Conservation (phyloP, 2,113 vertebrate genomes). For the Mystacornis crossleyi region DNA sequence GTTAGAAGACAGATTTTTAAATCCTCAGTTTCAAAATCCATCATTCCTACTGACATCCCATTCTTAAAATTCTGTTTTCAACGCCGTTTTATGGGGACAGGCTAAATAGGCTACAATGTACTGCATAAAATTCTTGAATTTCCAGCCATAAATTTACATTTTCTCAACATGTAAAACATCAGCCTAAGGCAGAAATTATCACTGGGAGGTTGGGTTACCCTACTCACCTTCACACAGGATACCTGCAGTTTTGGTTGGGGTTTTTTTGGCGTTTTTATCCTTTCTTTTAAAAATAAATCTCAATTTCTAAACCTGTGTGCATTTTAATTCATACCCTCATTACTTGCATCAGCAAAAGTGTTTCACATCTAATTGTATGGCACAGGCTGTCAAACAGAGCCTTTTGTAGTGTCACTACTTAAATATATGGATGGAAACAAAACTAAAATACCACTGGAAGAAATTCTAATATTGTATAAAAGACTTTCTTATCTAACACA, state of each 20-base stretch:
- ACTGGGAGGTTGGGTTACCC: neutral
- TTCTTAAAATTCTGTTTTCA: neutral
- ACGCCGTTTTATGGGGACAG: neutral
- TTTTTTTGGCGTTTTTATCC: neutral
- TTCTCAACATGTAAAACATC: neutral
- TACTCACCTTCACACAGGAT: neutral
- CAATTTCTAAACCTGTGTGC: neutral
- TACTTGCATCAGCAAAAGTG: neutral
- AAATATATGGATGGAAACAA: neutral
- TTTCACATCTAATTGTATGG: neutral
- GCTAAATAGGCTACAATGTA: neutral
- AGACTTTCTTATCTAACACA: constrained; percentile 6
- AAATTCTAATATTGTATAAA: constrained; percentile 4
- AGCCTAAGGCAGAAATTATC: neutral
- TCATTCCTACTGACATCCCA: neutral
- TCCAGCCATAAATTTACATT: neutral
- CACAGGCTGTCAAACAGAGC: neutral
- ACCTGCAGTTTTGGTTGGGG: neutral
- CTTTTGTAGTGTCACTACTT: neutral
- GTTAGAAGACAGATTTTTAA: neutral
- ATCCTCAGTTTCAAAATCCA: neutral
- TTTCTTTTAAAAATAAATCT: neutral
- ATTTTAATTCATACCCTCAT: neutral
- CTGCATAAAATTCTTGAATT: neutral
- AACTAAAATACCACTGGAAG: neutral